A percentile compares a stretch with the other conserved stretches of the same genome.
Evolutionary conservation across 2,113 vertebrate species (phyloP).

Genomic region (Solenodon paradoxus): DNA sequence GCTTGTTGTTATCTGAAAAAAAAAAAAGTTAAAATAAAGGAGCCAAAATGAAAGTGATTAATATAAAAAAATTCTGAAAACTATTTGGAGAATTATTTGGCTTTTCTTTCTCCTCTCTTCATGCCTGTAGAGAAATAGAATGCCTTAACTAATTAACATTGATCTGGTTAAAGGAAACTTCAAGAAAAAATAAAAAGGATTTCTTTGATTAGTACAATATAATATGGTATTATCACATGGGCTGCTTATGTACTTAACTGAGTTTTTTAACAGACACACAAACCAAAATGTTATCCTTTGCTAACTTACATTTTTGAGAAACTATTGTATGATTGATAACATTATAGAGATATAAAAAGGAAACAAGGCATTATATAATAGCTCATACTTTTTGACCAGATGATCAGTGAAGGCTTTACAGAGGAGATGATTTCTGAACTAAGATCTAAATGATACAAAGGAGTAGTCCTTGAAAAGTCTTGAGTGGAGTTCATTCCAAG

Average conservation of each 20-base stretch:
- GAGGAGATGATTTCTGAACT: not conserved
- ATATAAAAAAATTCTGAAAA: not conserved
- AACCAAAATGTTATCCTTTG: not conserved
- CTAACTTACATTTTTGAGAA: not conserved
- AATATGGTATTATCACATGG: not conserved
- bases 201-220: not conserved
- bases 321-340: not conserved
- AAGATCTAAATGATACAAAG: not conserved
- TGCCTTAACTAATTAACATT: constrained; percentile 1
- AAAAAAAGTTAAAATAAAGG: not conserved
- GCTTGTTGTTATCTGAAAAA: not conserved
- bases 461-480: not conserved
- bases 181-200: not conserved
- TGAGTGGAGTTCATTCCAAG: not conserved
- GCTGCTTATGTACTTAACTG: not conserved
- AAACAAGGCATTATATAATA: not conserved
- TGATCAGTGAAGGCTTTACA: not conserved
- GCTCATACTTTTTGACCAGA: not conserved
- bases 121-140: not conserved
- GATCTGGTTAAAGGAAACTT: constrained; percentile 3
- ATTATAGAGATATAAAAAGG: not conserved
- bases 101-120: not conserved
- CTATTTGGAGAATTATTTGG: not conserved
- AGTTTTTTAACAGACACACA: not conserved
- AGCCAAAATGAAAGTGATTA: not conserved